Evolutionary conservation across 1,140 invertebrate genomes (phyloP).

Genomic region (Drosophila varians): DNA sequence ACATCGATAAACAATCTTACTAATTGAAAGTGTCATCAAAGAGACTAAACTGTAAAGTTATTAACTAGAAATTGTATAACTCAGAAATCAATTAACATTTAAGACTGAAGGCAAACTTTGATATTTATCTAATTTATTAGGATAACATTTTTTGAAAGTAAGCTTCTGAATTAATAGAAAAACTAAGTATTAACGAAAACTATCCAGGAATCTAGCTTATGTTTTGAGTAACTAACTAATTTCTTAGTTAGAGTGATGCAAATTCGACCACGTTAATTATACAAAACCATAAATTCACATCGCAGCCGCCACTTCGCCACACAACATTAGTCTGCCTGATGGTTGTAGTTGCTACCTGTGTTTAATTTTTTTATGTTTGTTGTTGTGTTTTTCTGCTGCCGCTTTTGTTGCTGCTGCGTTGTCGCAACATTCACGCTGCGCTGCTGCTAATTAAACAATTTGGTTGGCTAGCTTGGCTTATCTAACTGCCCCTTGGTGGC

Average conservation of each 20-base stretch:
- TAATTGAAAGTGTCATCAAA: not conserved
- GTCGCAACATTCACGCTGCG: constrained; percentile 64
- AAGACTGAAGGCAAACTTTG: not conserved
- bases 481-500: constrained; percentile 43
- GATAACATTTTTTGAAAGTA: not conserved
- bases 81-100: constrained; percentile 13
- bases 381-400: too few relatives aligned
- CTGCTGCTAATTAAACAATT: constrained; percentile 66
- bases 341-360: constrained; percentile 36
- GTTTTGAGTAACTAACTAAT: too few relatives aligned
- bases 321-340: constrained; percentile 70
- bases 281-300: constrained; percentile 20
- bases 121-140: constrained; percentile 21
- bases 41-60: not conserved
- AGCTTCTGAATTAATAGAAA: not conserved
- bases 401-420: constrained; percentile 34
- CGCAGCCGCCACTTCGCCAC: constrained; percentile 34
- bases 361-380: too few relatives aligned
- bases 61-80: not conserved
- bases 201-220: too few relatives aligned
- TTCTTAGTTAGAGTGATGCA: not conserved
- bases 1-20: not conserved
- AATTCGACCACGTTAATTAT: not conserved
- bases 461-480: constrained; percentile 44
- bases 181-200: too few relatives aligned